These are phyloP conservation scores for Dicyrtoma fusca DNA, from an alignment of 2,888 invertebrate species.

Conservation along the genomic window DNA sequence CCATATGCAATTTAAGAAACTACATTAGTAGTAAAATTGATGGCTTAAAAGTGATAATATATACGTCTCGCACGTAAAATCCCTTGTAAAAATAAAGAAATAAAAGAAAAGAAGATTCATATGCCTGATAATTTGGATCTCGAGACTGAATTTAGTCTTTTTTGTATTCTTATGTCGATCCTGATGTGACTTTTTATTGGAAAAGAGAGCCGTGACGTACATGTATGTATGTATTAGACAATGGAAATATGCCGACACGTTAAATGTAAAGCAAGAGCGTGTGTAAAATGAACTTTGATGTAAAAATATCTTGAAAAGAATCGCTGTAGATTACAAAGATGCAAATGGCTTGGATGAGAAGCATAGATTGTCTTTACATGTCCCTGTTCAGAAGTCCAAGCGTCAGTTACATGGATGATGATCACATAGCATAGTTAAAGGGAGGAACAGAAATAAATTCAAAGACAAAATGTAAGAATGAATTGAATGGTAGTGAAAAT, in stretches of 20 bases:
- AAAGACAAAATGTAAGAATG: neutral
- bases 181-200: neutral
- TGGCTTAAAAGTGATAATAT: too few species aligned
- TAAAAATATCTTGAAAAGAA: neutral
- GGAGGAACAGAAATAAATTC: neutral
- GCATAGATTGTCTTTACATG: neutral
- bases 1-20: too few species aligned
- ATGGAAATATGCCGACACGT: neutral
- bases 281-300: neutral
- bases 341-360: neutral
- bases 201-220: too few species aligned
- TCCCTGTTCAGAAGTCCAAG: neutral
- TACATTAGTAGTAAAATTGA: too few species aligned
- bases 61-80: too few species aligned
- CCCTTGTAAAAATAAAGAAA: too few species aligned
- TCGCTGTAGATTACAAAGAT: conserved; percentile 2
- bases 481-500: neutral
- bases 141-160: too few species aligned
- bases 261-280: neutral
- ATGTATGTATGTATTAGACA: too few species aligned
- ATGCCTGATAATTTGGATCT: too few species aligned
- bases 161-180: too few species aligned
- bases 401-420: neutral
- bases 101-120: too few species aligned
- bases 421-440: neutral